Base-by-base conservation (phyloP, 1,140 invertebrate species). In the Heterodera carotae region DNA sequence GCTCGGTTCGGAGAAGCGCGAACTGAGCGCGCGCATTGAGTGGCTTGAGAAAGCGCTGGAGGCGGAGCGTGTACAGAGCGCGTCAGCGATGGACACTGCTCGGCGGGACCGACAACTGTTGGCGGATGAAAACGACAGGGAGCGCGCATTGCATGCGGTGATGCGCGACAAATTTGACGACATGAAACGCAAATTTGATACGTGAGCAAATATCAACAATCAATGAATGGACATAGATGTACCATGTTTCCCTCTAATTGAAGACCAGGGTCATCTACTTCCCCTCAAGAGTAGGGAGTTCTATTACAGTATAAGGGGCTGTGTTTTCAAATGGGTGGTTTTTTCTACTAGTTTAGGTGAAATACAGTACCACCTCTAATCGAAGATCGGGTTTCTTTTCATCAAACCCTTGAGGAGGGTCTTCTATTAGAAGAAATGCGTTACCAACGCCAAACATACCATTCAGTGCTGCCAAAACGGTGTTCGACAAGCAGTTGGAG, bases 91-190 rank as follows among this genome's bases (percentile, higher is more conserved):
- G 18, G 36, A 25, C 15, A 15, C 18, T 43, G 39, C 29, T 8
- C 22, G 56, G 73, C 4, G 56, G 3, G 76, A 78, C 36, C 78
- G 80, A 5, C 33, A 60, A 43, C 2, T 71, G 18, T 76, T 78
- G 77, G 27, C 22, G 22, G 76, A 80, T n/a, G 76, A 78, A 12
- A 78, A 78, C 29, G 76, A 62, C 2, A 81, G 79, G 69, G 76
- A 78, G 39, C 76, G 76, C 29, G 76, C 78, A n/a, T 79, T 78
- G 60, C 76, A 78, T n/a, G 62, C 76, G 29, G 76, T 80, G 25
- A 34, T 78, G 27, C 33, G 76, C 15, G 69, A 80, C 27, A 53
- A 53, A 12, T 78, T 78, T 48, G 64, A 78, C 33, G 76, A 78
- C 10, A 81, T 78, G 29, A 67, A 18, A 27, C 56, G 43, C 34